Evolutionary conservation across 2,888 invertebrate species (phyloP), one percentile per base, ranked within the genome.

Genomic region (Cremastinae sp.): DNA sequence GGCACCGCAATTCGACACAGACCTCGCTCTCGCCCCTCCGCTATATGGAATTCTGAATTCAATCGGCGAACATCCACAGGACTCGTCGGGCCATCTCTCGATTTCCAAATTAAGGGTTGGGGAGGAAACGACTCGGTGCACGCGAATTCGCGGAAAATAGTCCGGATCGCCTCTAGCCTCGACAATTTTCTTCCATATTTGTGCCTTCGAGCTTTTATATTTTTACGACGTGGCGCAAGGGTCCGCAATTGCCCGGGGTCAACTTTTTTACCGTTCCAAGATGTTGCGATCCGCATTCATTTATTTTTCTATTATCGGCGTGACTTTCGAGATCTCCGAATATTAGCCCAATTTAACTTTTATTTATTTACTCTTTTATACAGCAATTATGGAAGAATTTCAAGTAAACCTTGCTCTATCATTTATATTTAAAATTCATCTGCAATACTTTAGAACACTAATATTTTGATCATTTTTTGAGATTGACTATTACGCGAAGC

Each of bases 1-100:
- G 75, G 68, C 75, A 79, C 83, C 81, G 85, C 86, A 87, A 87
- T 88, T 88, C 86, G 83, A 85, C 86, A 85, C 86, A 87, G 86
- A 83, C 86, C 65, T 84, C 82, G 85, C 81, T 58, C 59, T 54
- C 53, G 28, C 10, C 66, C 76, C 66, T 66, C 43, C 38, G 45
- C 47, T 34, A 16, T 1, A n/a, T n/a, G 43, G 88, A 89, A 89
- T 89, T 86, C 84, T 47, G 85, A 87, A 89, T 88, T 87, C 85
- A 87, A 88, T 86, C 85, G 85, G 75, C 81, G 80, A 72, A 78
- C 79, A 49, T 36, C 53, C 22, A 18, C 58, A 36, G 5, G 28
- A 28, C 28, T 28, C 28, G 28, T 28, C 59, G 80, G n/a, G 74
- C 82, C 82, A 84, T 84, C 81, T 28, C 28, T 79, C 79, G 75